A percentile compares a stretch with the other conserved stretches of the same genome.
phyloP scores from a whole-genome alignment of 2,888 invertebrate species.

The Conistra vaccinii region DNA sequence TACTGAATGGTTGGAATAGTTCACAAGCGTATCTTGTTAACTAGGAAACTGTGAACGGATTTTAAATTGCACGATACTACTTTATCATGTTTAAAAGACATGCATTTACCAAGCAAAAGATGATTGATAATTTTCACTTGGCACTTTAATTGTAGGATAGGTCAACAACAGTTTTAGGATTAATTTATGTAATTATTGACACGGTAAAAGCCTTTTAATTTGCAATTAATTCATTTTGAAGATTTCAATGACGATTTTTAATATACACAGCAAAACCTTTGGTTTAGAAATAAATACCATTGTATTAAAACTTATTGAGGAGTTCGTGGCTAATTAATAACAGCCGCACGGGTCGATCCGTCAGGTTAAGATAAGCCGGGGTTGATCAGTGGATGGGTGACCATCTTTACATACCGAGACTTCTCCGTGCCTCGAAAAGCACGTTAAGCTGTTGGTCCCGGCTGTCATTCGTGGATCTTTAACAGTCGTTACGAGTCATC shows the following conservation, averaged over 20 bases:
- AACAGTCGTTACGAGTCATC: too few species aligned
- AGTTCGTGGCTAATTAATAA: too few species aligned
- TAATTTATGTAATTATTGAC: background rate
- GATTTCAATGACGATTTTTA: background rate
- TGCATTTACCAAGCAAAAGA: background rate
- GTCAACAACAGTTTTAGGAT: background rate
- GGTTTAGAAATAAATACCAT: background rate
- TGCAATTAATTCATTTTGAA: background rate
- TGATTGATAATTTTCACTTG: background rate
- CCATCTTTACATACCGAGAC: too few species aligned
- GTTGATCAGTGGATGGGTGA: too few species aligned
- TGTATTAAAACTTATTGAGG: background rate
- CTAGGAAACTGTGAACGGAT: slow-evolving; percentile 22
- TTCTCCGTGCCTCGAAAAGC: too few species aligned
- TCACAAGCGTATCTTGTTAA: slow-evolving; percentile 26
- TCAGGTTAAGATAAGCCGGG: too few species aligned
- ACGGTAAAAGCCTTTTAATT: background rate
- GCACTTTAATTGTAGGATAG: background rate
- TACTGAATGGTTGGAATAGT: slow-evolving; percentile 34
- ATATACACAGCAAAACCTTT: background rate
- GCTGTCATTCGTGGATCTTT: too few species aligned
- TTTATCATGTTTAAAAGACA: background rate
- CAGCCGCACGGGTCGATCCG: too few species aligned
- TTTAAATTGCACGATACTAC: background rate
- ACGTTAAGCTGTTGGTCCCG: too few species aligned